Percentiles rank a stretch among this genome's conserved stretches.
phyloP scores from a whole-genome alignment of 2,113 vertebrate species.

The Pachyramphus minor region DNA sequence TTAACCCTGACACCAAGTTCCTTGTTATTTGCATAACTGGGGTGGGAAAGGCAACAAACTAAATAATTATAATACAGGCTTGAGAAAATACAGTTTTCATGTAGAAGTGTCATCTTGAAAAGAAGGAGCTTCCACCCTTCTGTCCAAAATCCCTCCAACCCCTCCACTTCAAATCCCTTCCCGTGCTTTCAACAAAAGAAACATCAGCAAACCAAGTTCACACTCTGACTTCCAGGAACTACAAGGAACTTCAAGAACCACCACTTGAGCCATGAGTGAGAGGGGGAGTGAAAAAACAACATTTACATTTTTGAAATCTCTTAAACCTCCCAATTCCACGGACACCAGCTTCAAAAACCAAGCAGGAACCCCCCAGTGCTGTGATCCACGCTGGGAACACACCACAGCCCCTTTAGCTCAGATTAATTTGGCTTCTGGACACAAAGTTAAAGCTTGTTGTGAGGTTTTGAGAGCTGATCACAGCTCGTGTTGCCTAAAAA shows the following conservation, averaged over 20 bases:
- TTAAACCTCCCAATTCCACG: neutral
- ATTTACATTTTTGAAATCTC: neutral
- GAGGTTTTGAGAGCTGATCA: fast-evolving
- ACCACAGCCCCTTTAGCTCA: neutral
- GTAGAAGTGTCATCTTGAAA: neutral
- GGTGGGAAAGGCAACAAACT: neutral
- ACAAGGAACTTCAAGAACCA: neutral
- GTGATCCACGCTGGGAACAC: neutral
- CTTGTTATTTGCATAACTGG: neutral
- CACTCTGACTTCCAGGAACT: neutral
- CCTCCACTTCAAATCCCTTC: fast-evolving
- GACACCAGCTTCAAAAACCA: neutral
- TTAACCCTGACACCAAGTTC: neutral
- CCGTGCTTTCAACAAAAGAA: fast-evolving
- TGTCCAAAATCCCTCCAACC: neutral
- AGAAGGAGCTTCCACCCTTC: neutral
- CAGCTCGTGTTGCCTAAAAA: neutral
- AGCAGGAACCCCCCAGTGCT: neutral
- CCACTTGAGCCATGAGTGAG: neutral
- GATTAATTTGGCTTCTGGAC: neutral
- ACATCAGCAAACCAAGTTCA: neutral
- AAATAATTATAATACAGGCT: fast-evolving
- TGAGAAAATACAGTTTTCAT: neutral
- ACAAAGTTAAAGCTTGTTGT: neutral
- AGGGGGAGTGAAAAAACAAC: neutral